phyloP scores from a whole-genome alignment of 2,797 vertebrate species.

The Galaxias olidus region DNA sequence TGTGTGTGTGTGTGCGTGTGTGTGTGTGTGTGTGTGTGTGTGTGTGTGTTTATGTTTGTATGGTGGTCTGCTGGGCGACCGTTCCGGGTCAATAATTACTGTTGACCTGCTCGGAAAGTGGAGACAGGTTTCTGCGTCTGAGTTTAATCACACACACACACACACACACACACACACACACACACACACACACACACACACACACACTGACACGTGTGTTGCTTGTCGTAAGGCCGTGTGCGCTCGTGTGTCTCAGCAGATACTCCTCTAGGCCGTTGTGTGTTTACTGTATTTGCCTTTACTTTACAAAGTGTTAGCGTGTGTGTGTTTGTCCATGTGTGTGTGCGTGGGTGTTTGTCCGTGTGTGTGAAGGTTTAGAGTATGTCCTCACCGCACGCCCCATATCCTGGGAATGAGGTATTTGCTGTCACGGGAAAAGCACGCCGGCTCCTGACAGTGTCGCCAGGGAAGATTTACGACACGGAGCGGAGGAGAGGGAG shows the following conservation, averaged over 20 bases:
- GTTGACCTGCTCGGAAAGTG: conserved; percentile 29
- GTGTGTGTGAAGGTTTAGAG: conserved; percentile 14
- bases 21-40: conserved; percentile 8
- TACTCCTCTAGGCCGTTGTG: background rate
- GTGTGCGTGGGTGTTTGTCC: conserved; percentile 2
- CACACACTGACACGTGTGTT: background rate
- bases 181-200: background rate
- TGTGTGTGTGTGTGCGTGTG: too few relatives aligned
- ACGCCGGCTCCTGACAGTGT: conserved; percentile 50
- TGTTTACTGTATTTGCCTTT: background rate
- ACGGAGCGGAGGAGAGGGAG: background rate
- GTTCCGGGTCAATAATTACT: conserved; percentile 36
- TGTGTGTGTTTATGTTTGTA: conserved; percentile 27
- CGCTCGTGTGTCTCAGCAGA: conserved; percentile 5
- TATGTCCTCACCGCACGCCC: conserved; percentile 33
- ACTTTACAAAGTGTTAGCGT: conserved; percentile 1
- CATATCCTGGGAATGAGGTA: conserved; percentile 54
- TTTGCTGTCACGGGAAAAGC: conserved; percentile 61
- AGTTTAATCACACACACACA: conserved; percentile 6
- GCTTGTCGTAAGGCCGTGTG: background rate
- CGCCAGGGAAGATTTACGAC: conserved; percentile 57
- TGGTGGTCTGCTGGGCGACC: conserved; percentile 32
- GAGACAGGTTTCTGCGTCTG: conserved; percentile 20
- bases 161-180: background rate
- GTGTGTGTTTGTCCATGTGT: conserved; percentile 6